Conservation (phyloP, 2,797 vertebrate species). For the Pangasius sanitwongsei region DNA sequence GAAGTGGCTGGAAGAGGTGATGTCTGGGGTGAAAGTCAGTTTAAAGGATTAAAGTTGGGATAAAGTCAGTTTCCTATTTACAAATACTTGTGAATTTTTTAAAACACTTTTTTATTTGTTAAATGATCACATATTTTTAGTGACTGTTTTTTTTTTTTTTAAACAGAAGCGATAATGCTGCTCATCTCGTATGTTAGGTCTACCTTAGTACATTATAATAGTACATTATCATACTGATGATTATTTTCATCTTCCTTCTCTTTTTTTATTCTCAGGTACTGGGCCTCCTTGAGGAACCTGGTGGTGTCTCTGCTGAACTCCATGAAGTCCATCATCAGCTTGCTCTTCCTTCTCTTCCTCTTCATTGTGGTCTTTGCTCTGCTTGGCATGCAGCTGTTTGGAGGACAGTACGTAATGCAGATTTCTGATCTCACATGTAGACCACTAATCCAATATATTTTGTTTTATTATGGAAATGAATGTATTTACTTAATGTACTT, state of each 20-base stretch:
- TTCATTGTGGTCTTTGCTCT: conserved; percentile 97
- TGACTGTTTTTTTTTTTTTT: background rate
- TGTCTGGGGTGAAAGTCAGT: background rate
- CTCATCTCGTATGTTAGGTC: background rate
- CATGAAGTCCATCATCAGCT: conserved; percentile 99
- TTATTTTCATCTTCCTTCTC: background rate
- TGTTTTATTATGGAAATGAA: background rate
- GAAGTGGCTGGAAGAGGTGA: background rate
- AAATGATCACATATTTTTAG: background rate
- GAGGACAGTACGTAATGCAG: conserved; percentile 87
- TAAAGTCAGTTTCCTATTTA: background rate
- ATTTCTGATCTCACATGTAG: background rate
- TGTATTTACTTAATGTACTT: background rate
- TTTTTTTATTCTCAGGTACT: conserved; percentile 80
- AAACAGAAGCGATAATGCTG: background rate
- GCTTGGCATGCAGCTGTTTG: conserved; percentile 97
- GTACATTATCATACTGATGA: background rate
- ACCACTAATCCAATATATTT: background rate
- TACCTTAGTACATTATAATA: too few relatives aligned
- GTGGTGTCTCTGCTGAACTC: conserved; percentile 96
- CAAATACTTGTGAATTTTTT: background rate
- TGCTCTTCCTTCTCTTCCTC: conserved; percentile 97
- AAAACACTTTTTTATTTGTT: background rate
- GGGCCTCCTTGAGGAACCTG: conserved; percentile 94
- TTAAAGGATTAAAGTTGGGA: background rate